Base-by-base conservation (phyloP, 1,140 invertebrate species). In the Zaprionus kolodkinae region DNA sequence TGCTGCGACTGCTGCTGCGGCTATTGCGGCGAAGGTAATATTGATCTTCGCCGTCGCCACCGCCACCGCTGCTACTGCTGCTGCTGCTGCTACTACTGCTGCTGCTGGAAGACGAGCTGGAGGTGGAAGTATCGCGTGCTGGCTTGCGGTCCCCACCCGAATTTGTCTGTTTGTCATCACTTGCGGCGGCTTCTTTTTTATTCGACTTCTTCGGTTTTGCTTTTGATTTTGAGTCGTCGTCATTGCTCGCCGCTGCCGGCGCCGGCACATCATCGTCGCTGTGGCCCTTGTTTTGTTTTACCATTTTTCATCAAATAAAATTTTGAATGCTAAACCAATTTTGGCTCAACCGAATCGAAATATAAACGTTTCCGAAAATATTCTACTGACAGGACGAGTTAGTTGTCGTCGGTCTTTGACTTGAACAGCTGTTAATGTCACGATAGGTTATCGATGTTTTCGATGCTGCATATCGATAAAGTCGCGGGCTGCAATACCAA, bases 31-130 rank as follows among this genome's bases (percentile, higher is more conserved):
- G n/a, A 1, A 45, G n/a, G 7, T 45, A 45, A 15, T 45, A 45
- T 45, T 45, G n/a, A 15, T 45, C 40, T 45, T 45, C 40, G 15
- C 15, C 73, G 7, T 33, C 55, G 12, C 35, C 48, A 21, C 63
- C 63, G 13, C 21, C 68, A 7, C 38, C 48, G 9, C 56, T 38
- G 6, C 50, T 50, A 25, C 30, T 64, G 17, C 61, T 50, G 33
- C 21, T 64, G n/a, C 56, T 60, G 21, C 30, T 62, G 6, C 36
- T 56, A 4, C 45, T 60, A 27, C 33, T 61, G 13, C 48, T 64
- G n/a, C 38, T 69, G 36, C 55, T 74, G 48, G 48, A 60, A 38
- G 68, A 55, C 13, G 72, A 72, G 12, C 68, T 76, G n/a, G 72
- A 76, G 10, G 38, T 69, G 45, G 59, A 64, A 25, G 45, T 69